phyloP scores from a whole-genome alignment of 2,888 invertebrate species.

The Horisme vitalbata region DNA sequence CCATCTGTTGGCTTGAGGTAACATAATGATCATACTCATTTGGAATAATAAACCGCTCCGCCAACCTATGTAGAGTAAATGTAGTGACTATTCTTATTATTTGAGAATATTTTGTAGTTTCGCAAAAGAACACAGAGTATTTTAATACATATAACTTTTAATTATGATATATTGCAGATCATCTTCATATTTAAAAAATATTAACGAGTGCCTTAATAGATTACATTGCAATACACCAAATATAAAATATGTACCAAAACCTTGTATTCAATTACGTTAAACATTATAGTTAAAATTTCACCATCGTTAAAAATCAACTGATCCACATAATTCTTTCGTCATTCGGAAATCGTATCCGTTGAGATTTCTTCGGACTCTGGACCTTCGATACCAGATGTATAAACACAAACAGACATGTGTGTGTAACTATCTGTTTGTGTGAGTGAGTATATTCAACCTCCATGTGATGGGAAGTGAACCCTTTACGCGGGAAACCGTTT shows the following conservation, averaged over 20 bases:
- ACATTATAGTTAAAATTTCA: not conserved
- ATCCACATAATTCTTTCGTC: slow-evolving; percentile 64
- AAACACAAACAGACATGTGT: slow-evolving; percentile 43
- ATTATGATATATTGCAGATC: too few relatives aligned
- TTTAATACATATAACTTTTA: too few relatives aligned
- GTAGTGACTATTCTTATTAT: too few relatives aligned
- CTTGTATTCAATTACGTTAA: not conserved
- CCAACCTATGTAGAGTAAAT: too few relatives aligned
- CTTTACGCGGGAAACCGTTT: slow-evolving; percentile 82
- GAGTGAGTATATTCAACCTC: slow-evolving; percentile 64
- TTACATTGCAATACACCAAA: not conserved
- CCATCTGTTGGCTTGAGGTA: slow-evolving; percentile 21
- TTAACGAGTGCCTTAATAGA: not conserved
- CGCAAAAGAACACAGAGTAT: too few relatives aligned
- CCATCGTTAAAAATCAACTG: slow-evolving; percentile 6
- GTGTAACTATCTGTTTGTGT: slow-evolving; percentile 36
- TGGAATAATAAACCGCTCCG: slow-evolving; percentile 27
- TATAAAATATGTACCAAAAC: too few relatives aligned
- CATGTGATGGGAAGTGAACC: slow-evolving; percentile 83
- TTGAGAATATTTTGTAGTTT: too few relatives aligned
- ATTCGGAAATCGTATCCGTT: slow-evolving; percentile 73
- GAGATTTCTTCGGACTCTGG: slow-evolving; percentile 74
- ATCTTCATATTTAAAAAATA: not conserved
- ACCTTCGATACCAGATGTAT: slow-evolving; percentile 57
- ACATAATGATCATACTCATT: slow-evolving; percentile 23